Conservation (phyloP, 2,888 invertebrate species). For the Onchidella celtica region DNA sequence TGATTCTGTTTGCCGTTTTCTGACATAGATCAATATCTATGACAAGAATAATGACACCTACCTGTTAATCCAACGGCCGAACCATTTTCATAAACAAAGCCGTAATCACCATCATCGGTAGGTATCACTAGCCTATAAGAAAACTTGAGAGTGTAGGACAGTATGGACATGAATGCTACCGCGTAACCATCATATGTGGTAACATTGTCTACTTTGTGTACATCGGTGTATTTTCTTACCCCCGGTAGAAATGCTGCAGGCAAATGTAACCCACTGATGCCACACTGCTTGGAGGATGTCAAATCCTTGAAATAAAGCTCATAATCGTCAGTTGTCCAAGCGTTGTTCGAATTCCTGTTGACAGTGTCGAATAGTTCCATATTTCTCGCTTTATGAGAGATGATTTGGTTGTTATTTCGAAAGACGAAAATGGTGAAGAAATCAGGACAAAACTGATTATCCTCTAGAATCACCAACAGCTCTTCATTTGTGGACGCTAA, state of each 20-base stretch:
- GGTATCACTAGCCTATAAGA: neutral
- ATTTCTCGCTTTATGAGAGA: neutral
- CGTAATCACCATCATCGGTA: neutral
- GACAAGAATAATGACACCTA: neutral
- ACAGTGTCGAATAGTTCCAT: neutral
- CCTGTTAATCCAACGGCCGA: neutral
- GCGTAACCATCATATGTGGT: neutral
- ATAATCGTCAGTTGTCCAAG: neutral
- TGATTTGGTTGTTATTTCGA: neutral
- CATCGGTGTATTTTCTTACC: neutral
- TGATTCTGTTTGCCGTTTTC: no score
- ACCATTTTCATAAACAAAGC: neutral
- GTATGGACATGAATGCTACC: neutral
- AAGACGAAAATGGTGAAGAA: neutral
- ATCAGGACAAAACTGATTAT: neutral
- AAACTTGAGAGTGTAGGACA: neutral
- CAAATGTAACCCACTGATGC: neutral
- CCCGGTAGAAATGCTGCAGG: neutral
- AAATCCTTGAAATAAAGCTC: neutral
- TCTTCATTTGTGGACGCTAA: neutral
- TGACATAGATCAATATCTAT: no score
- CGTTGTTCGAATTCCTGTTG: no score
- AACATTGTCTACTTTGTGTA: neutral
- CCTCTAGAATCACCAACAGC: neutral
- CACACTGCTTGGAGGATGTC: neutral